Base-by-base conservation (phyloP, 1,140 invertebrate genomes). In the Cyphomyrmex costatus region DNA sequence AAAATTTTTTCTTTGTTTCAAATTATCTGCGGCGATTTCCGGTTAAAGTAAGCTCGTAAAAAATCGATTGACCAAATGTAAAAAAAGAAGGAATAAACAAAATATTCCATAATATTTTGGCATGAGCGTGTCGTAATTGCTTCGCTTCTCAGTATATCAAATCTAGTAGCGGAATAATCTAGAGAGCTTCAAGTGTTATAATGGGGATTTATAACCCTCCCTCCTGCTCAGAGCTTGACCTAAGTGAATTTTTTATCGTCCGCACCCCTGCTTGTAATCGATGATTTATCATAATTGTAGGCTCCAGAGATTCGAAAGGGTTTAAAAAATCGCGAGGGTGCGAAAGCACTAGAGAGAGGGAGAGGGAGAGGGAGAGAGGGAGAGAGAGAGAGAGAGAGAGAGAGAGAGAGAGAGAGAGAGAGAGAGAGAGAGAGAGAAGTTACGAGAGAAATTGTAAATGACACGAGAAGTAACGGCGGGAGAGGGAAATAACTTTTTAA, bases 201-300 rank as follows among this genome's bases (percentile, higher is more conserved):
- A 65, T 79, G 12, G 51, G 12, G 51, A 80, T 58, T 60, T 46
- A 46, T 58, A 73, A 58, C 0, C 36, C 12, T 42, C 36, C 36
- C 7, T 3, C 2, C 21, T 4, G 16, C 14, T 33, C 21, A 24
- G 8, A n/a, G 79, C 24, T 73, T 60, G 51, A 71, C 24, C 19
- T 58, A 46, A 82, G 79, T 82, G 66, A 82, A 82, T 82, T 82
- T 80, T 80, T 80, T 33, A 68, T 80, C 30, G 19, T 5, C 21
- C 63, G 60, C 60, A 33, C 30, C 33, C 33, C 53, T 24, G 66
- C 24, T 56, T 24, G 51, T 6, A 27, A 73, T 82, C 66, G 24
- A 58, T 58, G 51, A 46, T 73, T 30, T 19, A 56, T 21, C 65
- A 27, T 42, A 24, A 49, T 65, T 14, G 30, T 24, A 33, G 12